Evolutionary conservation across 1,140 invertebrate species (phyloP), one percentile per base, ranked within the genome.

Genomic region (Hesperophylax magnus): DNA sequence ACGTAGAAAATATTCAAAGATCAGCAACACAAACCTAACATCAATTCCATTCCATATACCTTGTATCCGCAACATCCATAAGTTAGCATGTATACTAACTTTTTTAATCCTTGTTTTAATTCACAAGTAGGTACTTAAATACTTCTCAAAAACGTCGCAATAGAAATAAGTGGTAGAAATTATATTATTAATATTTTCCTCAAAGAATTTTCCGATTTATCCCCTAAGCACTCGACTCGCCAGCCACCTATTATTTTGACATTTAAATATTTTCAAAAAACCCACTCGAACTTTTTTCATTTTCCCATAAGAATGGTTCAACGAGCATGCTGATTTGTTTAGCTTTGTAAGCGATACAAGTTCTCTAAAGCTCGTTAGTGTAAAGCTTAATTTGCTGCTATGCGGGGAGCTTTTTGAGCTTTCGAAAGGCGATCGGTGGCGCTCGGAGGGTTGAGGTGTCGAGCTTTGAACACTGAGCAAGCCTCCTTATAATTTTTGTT

Each of bases 151-250:
- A 47, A 47, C 39, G 14, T 9, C 39, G 11, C 39, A 9, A 1
- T 47, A 11, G 3, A 47, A 14, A 47, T 14, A 14, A 14, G 39
- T 6, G 39, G 39, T 34, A 34, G 3, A 27, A 2, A 2, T 5
- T 47, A 47, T 14, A 47, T 47, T 47, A 47, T 47, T 47, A 11
- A 47, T 47, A 47, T 47, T 47, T 47, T 47, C 39, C 8, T 67
- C 61, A 77, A 77, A 22, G 53, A 77, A 34, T 69, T 71, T 74
- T 74, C 78, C 56, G n/a, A 79, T 74, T 74, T 31, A 69, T 53
- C 54, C 8, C 63, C 79, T 83, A 74, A 84, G 80, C 77, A 84
- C 82, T 84, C 82, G 79, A 84, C 39, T 75, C 39, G 52, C 63
- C 72, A 24, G 53, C 60, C 67, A 31, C 34, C 71, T 76, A 81